A percentile compares a stretch with the other conserved stretches of the same genome.
Conservation (phyloP, 2,888 invertebrate genomes). For the Leptopilina drosophilae region DNA sequence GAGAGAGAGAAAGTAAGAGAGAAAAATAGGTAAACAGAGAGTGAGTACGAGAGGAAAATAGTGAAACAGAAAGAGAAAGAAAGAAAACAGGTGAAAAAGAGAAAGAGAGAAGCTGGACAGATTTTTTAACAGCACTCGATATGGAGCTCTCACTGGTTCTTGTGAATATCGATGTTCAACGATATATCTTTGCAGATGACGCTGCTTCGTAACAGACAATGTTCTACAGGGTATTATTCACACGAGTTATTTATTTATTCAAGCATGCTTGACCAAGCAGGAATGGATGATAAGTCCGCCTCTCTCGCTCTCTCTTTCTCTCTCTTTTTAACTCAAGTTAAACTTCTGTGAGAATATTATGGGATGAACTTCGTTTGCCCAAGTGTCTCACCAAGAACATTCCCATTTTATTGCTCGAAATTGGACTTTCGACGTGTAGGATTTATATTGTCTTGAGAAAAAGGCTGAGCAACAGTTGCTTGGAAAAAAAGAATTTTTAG, state of each 20-base stretch:
- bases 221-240: slow-evolving; percentile 36
- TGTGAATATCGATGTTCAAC: slow-evolving; percentile 34
- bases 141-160: not conserved
- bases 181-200: slow-evolving; percentile 33
- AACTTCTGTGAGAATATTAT: slow-evolving; percentile 32
- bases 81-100: no score
- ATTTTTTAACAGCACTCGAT: slow-evolving; percentile 19
- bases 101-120: not conserved
- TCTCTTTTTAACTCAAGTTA: not conserved
- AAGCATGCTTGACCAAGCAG: slow-evolving; percentile 39
- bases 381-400: slow-evolving; percentile 24
- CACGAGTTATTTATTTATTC: slow-evolving; percentile 41
- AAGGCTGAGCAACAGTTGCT: not conserved
- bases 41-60: no score
- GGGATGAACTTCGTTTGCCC: not conserved
- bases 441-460: slow-evolving; percentile 4
- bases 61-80: no score
- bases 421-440: slow-evolving; percentile 16
- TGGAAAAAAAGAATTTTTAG: no score
- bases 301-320: not conserved
- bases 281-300: slow-evolving; percentile 36
- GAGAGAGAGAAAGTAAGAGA: no score
- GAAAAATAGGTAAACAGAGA: no score
- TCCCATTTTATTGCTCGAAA: slow-evolving; percentile 37
- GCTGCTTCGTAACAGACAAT: slow-evolving; percentile 18